Conservation (phyloP, 2,113 vertebrate genomes). For the Fregetta grallaria region DNA sequence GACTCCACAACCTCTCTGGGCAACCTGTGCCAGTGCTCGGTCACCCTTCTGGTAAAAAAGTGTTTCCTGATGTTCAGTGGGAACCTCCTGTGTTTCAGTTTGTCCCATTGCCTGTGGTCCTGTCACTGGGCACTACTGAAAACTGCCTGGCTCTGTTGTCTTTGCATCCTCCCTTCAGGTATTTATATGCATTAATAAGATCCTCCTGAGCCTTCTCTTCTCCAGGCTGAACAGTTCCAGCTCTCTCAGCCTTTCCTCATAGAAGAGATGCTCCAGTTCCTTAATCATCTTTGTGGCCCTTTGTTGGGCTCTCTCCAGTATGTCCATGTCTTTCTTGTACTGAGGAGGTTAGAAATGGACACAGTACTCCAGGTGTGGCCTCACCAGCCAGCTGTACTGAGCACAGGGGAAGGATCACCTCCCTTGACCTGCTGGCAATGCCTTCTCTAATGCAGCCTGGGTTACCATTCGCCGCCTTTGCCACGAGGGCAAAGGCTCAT, state of each 20-base stretch:
- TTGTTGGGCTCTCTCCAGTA: neutral
- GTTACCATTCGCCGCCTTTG: accelerated
- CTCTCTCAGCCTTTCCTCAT: neutral
- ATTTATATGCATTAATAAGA: neutral
- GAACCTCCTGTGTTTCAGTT: neutral
- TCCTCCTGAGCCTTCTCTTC: neutral
- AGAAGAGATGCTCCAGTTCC: neutral
- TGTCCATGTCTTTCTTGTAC: neutral
- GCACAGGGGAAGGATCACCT: neutral
- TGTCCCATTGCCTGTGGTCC: neutral
- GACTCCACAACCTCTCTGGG: neutral
- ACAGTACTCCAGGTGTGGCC: neutral
- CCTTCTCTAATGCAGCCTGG: neutral
- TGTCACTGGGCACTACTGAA: neutral
- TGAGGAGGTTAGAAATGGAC: neutral
- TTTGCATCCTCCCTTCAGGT: neutral
- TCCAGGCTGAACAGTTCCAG: neutral
- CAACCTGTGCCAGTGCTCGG: neutral
- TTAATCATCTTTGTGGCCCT: neutral
- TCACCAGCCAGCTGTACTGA: neutral
- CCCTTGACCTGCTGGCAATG: neutral
- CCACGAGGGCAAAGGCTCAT: neutral
- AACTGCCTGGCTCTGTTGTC: neutral
- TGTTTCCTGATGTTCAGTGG: neutral
- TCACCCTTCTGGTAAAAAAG: neutral